A percentile compares a stretch with the other conserved stretches of the same genome.
Conservation (phyloP, 1,140 invertebrate species). For the Delia radicum region DNA sequence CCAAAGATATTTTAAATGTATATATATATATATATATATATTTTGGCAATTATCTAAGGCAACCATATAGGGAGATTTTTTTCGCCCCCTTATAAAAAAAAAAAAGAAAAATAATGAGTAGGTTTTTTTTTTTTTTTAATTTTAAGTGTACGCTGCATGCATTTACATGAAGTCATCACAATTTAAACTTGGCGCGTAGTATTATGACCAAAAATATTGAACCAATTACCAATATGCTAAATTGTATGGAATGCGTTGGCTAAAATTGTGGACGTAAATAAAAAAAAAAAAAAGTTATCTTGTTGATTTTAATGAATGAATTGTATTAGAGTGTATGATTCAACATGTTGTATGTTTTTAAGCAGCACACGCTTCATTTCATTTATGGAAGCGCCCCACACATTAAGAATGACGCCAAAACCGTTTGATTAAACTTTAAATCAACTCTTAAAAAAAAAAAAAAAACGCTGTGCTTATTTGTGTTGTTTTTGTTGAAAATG, state of each 20-base stretch:
- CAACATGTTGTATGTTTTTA: slow-evolving; percentile 3
- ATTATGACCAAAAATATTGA: slow-evolving; percentile 11
- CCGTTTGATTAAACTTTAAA: neutral
- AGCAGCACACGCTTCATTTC: neutral
- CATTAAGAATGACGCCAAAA: slow-evolving; percentile 22
- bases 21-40: neutral
- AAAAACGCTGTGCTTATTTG: neutral
- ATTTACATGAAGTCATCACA: slow-evolving; percentile 3
- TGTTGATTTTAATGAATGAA: neutral
- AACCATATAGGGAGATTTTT: slow-evolving; percentile 17
- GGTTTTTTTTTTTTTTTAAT: neutral
- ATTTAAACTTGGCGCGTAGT: slow-evolving; percentile 7
- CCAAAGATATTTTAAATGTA: neutral
- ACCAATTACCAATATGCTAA: neutral
- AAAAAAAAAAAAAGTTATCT: neutral
- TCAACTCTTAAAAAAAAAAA: too few relatives aligned
- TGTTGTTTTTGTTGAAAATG: neutral
- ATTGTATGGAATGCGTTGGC: slow-evolving; percentile 27
- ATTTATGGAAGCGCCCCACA: neutral
- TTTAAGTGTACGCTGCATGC: neutral
- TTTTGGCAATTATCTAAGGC: slow-evolving; percentile 8
- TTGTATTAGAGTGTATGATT: neutral
- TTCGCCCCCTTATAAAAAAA: neutral
- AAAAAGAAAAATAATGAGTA: neutral
- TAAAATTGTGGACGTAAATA: neutral